Evolutionary conservation across 2,888 invertebrate genomes (phyloP), one percentile per base, ranked within the genome.

Genomic region (Trichopoda pennipes): DNA sequence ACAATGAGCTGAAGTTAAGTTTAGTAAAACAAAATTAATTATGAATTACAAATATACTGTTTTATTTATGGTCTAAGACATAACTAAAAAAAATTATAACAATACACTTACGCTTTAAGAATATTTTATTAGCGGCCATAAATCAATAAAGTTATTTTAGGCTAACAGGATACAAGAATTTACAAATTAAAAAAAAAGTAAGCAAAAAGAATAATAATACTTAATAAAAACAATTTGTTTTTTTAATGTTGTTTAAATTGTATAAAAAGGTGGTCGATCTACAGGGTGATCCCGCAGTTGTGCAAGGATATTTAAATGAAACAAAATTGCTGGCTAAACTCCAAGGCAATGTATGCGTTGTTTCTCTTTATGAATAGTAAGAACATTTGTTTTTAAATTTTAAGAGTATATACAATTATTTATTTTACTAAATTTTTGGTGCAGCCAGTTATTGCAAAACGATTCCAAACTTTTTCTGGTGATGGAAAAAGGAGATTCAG

Each of bases 401-500:
- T 44, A 7, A 9, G 3, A 19, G 96, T 86, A 56, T 17, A 60
- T n/a, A 12, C 1, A 49, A 21, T 21, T 32, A 44, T 38, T 53
- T 35, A 3, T 60, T n/a, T 19, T 47, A n/a, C 75, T 38, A 38
- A 38, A 12, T 81, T 84, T 85, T 77, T 84, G 35, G 56, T 55
- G 92, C 90, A 97, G 97, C 91, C 96, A 97, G 90, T 94, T 95
- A 84, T 90, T 93, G 85, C 92, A 93, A 56, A 91, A 92, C 23
- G 93, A 93, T 82, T 93, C 94, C 77, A 92, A 93, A 85, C 92
- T 99, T 79, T 95, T 95, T 79, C 93, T 99, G 86, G 95, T 99
- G 23, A 93, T 99, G 94, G 99, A 99, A 92, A 95, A 95, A 89
- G 99, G 99, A 0, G 97, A 97, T 87, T 95, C 95, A 10, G 98